A percentile compares a stretch with the other conserved stretches of the same genome.
Conservation (phyloP, 2,888 invertebrate genomes). For the Lamellibrachia columna region DNA sequence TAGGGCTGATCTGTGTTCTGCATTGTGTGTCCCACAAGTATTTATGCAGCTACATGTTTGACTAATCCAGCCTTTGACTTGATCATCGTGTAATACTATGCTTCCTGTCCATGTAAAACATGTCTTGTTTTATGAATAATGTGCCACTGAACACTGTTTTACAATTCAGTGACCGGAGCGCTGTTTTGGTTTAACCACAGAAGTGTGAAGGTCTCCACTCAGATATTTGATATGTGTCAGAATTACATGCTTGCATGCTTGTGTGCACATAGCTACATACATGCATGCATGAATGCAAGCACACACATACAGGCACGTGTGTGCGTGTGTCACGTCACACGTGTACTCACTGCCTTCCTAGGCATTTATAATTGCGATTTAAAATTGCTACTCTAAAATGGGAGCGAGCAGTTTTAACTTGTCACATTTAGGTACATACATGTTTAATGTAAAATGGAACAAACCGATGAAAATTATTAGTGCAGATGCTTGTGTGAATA, state of each 20-base stretch:
- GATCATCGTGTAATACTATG: background rate
- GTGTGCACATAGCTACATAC: background rate
- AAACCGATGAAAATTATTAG: background rate
- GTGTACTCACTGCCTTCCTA: too few relatives aligned
- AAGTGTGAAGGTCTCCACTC: background rate
- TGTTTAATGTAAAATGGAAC: background rate
- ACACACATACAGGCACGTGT: background rate
- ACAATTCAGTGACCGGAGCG: background rate
- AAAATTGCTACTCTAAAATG: background rate
- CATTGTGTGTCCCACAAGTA: background rate
- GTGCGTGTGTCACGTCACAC: too few relatives aligned
- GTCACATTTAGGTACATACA: background rate
- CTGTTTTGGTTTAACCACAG: background rate
- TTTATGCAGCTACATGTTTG: background rate
- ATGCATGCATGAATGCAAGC: background rate
- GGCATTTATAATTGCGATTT: background rate
- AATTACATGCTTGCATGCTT: background rate
- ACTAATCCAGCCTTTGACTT: background rate
- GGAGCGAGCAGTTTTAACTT: background rate
- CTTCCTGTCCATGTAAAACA: background rate
- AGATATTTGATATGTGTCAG: background rate
- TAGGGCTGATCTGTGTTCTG: background rate
- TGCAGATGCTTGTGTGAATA: background rate
- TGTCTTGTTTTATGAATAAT: background rate
- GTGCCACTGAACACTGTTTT: background rate